Percentiles rank a stretch among this genome's conserved stretches.
phyloP scores from a whole-genome alignment of 1,140 invertebrate species.

The Atta cephalotes region DNA sequence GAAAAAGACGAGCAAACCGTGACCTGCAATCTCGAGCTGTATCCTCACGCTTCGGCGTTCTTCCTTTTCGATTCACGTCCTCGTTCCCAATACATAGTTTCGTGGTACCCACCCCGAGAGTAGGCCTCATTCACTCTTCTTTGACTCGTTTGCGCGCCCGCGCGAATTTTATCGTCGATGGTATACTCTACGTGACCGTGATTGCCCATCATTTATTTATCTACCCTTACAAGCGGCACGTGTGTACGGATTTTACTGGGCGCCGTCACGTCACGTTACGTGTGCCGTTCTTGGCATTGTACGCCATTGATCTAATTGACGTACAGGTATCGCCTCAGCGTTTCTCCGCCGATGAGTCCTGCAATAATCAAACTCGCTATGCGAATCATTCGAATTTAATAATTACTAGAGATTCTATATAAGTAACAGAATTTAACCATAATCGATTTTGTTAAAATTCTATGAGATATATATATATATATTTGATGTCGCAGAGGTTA shows the following conservation, averaged over 20 bases:
- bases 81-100: constrained; percentile 38
- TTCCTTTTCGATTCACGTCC: background rate
- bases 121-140: constrained; percentile 36
- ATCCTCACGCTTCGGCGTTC: background rate
- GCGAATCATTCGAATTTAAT: background rate
- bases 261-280: constrained; percentile 69
- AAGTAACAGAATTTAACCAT: too few relatives aligned
- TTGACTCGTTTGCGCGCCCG: background rate
- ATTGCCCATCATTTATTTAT: constrained; percentile 45
- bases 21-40: constrained; percentile 60
- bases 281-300: constrained; percentile 54
- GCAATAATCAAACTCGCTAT: background rate
- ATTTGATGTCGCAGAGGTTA: too few relatives aligned
- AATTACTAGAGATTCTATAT: background rate
- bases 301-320: constrained; percentile 46
- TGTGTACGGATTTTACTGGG: constrained; percentile 61
- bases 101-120: constrained; percentile 16
- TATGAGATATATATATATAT: too few relatives aligned
- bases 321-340: constrained; percentile 46
- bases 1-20: constrained; percentile 46
- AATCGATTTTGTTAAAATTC: too few relatives aligned
- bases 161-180: constrained; percentile 49
- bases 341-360: background rate
- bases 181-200: background rate
- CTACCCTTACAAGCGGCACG: constrained; percentile 16